Evolutionary conservation across 2,113 vertebrate genomes (phyloP).

Genomic region (Sphyrna mokarran): DNA sequence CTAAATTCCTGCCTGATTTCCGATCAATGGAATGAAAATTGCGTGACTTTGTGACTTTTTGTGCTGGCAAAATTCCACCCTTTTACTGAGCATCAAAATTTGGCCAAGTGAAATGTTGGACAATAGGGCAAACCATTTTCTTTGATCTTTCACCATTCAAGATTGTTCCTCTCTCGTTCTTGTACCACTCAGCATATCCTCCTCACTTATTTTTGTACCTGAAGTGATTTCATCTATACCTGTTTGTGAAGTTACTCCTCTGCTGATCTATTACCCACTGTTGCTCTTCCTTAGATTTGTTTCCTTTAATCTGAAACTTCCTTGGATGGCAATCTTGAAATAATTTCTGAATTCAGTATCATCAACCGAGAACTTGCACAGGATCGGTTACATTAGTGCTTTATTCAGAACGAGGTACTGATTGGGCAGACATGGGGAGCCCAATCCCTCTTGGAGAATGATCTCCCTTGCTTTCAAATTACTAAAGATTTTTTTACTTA

Average conservation of each 20-base stretch:
- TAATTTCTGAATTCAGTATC: background rate
- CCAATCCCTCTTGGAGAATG: background rate
- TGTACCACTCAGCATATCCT: background rate
- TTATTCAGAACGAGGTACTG: slow-evolving; percentile 13
- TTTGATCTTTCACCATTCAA: background rate
- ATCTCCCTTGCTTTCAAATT: background rate
- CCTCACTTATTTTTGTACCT: background rate
- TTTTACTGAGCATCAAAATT: background rate
- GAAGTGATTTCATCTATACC: background rate
- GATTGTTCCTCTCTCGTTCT: background rate
- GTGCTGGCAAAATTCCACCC: background rate
- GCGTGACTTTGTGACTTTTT: background rate
- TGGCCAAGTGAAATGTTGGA: background rate
- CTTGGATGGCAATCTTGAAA: background rate
- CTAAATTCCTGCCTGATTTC: background rate
- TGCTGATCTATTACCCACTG: background rate
- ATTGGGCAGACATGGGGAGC: background rate
- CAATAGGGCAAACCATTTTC: background rate
- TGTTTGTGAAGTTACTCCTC: background rate
- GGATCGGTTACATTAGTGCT: background rate
- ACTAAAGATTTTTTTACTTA: background rate
- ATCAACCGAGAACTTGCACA: background rate
- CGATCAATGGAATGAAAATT: background rate
- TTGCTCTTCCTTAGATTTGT: background rate
- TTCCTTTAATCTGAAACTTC: background rate